phyloP scores from a whole-genome alignment of 2,888 invertebrate species.

The Hemithea aestivaria region DNA sequence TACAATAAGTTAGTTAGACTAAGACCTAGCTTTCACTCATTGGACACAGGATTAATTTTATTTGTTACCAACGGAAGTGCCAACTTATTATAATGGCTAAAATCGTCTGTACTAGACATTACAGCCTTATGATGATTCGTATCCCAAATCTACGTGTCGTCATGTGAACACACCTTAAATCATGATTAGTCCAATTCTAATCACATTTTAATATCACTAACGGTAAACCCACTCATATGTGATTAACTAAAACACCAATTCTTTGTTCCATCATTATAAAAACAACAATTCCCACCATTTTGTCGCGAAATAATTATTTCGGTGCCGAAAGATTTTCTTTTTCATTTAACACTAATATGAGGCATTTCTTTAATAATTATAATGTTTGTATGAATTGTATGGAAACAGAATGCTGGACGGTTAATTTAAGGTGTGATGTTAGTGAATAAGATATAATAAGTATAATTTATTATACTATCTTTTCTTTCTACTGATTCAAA shows the following conservation, averaged over 20 bases:
- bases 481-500: too few species aligned
- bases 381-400: conserved; percentile 25
- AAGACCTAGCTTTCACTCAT: too few species aligned
- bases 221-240: conserved; percentile 14
- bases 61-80: too few species aligned
- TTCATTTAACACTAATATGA: conserved; percentile 44
- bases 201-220: conserved; percentile 20
- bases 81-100: too few species aligned
- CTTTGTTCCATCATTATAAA: conserved; percentile 18
- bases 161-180: too few species aligned
- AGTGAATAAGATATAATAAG: conserved; percentile 7
- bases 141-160: too few species aligned
- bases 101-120: too few species aligned
- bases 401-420: conserved; percentile 16
- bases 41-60: too few species aligned
- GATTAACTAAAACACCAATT: conserved; percentile 19
- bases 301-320: conserved; percentile 36
- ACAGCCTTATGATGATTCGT: too few species aligned
- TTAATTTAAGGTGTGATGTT: conserved; percentile 15
- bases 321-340: conserved; percentile 43
- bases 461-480: not conserved
- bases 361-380: conserved; percentile 53
- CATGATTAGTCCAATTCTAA: conserved; percentile 8
- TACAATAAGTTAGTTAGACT: too few species aligned
- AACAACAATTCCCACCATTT: conserved; percentile 42